These are phyloP conservation scores for Anguilla rostrata DNA, from an alignment of 2,113 vertebrate species.

Conservation along the genomic window DNA sequence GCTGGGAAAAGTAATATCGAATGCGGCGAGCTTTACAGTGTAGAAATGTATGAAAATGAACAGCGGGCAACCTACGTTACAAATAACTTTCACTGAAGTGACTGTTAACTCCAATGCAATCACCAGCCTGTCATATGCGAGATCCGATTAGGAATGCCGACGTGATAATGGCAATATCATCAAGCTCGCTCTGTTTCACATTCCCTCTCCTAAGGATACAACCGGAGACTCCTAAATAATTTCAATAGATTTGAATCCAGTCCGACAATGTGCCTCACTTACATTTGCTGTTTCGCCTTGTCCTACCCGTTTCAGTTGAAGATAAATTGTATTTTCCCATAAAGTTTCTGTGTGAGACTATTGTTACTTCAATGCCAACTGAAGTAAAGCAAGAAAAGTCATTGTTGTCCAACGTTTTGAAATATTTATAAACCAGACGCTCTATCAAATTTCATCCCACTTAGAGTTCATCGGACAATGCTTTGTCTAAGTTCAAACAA, in stretches of 20 bases:
- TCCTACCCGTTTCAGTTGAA: background rate
- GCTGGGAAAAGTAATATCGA: background rate
- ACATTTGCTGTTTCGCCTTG: background rate
- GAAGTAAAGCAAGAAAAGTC: background rate
- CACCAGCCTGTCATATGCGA: background rate
- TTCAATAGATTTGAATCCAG: background rate
- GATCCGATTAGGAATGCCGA: background rate
- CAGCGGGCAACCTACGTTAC: background rate
- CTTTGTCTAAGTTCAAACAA: conserved; percentile 3
- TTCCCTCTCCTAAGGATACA: background rate
- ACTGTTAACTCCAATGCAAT: background rate
- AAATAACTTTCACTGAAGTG: background rate
- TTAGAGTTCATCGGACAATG: background rate
- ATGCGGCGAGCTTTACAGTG: background rate
- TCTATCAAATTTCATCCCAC: background rate
- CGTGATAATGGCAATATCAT: background rate
- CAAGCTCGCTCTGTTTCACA: background rate
- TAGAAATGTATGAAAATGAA: background rate
- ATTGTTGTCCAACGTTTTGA: background rate
- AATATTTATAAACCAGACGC: conserved; percentile 13
- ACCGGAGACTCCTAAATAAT: background rate
- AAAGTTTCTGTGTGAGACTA: background rate
- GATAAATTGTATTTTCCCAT: background rate
- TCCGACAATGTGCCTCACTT: background rate
- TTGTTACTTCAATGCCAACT: background rate